Evolutionary conservation across 1,140 invertebrate genomes (phyloP), one percentile per base, ranked within the genome.

Genomic region (Pygmarrhopalites habei): DNA sequence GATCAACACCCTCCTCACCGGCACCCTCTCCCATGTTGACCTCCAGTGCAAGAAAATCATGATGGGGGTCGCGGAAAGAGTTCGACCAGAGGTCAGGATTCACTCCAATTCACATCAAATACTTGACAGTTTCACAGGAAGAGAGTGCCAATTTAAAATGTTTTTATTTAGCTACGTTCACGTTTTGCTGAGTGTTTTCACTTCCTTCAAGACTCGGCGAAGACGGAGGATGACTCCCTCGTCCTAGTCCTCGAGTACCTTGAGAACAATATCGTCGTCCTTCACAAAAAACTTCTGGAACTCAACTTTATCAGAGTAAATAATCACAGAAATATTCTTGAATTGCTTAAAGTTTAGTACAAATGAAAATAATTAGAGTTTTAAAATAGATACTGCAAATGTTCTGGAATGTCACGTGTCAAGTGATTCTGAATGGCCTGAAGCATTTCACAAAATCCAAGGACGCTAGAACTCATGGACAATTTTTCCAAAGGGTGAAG

Each of bases 371-470:
- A n/a, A n/a, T n/a, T n/a, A n/a, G n/a, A n/a, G n/a, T n/a, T n/a
- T n/a, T n/a, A n/a, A n/a, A n/a, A n/a, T n/a, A n/a, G 32, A 19
- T 70, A n/a, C 32, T 70, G 0, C 47, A 52, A 49, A 29, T 70
- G 17, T 56, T 70, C 15, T 70, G 69, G 69, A 58, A 60, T 26
- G 10, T 65, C 0, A 57, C 56, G 2, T 67, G 62, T 26, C 28
- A 59, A 26, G 63, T 59, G 49, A 14, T 65, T 2, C 15, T 47
- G 19, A 3, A 19, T 25, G 23, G 17, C 30, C 30, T 41, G 4
- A 32, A n/a, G 28, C 2, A 23, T 25, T 53, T 55, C 28, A 32
- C 52, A 17, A 55, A 39, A 44, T 30, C n/a, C 10, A 39, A 25
- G 0, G 44, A 57, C 32, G 30, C 30, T 5, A n/a, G 35, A 25